These are phyloP conservation scores for Holacanthella duospinosa DNA, from an alignment of 2,888 invertebrate genomes.

Conservation along the genomic window DNA sequence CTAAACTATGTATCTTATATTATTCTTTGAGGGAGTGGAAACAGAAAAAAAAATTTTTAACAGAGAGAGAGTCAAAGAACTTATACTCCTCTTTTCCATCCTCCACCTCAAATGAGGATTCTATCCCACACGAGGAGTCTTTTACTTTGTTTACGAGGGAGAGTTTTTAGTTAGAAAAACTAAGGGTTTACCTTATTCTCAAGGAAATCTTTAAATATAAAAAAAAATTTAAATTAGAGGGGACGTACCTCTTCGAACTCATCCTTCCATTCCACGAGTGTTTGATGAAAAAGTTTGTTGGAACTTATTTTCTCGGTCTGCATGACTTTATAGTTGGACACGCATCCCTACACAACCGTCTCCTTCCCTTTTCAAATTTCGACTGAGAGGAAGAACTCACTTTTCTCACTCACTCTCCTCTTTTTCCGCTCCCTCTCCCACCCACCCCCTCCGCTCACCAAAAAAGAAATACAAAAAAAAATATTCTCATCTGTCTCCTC, in stretches of 20 bases:
- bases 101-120: too few relatives aligned
- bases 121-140: neutral
- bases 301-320: constrained; percentile 13
- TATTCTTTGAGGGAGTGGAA: too few relatives aligned
- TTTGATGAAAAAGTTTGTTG: constrained; percentile 29
- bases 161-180: neutral
- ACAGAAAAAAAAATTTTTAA: too few relatives aligned
- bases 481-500: too few relatives aligned
- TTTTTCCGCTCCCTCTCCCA: neutral
- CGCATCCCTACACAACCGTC: neutral
- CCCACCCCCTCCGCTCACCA: too few relatives aligned
- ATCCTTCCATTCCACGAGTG: constrained; percentile 35
- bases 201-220: neutral
- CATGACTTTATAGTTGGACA: constrained; percentile 5
- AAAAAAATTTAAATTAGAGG: neutral
- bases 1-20: too few relatives aligned
- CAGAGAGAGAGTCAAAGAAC: too few relatives aligned
- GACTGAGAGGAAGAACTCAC: neutral
- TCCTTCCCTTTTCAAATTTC: neutral
- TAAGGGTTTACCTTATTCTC: neutral
- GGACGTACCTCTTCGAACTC: constrained; percentile 34
- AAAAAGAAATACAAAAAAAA: too few relatives aligned
- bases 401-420: neutral
- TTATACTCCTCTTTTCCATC: too few relatives aligned
- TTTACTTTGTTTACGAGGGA: neutral